These are phyloP conservation scores for Tinamus major DNA, from an alignment of 2,797 vertebrate genomes.

Conservation along the genomic window DNA sequence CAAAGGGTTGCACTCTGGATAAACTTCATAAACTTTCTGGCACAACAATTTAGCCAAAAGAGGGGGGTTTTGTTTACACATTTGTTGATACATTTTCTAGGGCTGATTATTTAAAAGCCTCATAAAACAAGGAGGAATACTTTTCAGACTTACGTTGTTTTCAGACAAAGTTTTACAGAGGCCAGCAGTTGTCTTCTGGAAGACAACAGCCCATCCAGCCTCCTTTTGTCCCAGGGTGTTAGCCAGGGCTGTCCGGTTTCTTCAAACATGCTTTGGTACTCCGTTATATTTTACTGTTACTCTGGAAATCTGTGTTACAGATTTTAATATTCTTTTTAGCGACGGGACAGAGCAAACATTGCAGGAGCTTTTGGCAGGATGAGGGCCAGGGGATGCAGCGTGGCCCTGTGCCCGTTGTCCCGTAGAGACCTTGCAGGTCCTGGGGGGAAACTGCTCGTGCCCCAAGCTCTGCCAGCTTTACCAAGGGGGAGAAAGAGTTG, in stretches of 20 bases:
- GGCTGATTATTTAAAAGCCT: not conserved
- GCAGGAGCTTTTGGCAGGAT: not conserved
- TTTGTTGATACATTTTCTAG: not conserved
- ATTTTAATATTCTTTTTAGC: not conserved
- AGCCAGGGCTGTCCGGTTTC: not conserved
- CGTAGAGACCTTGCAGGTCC: not conserved
- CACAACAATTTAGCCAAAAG: not conserved
- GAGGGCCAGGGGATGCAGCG: not conserved
- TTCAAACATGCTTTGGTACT: not conserved
- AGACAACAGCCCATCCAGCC: not conserved
- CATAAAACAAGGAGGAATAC: not conserved
- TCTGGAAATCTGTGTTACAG: not conserved
- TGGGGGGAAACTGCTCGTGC: not conserved
- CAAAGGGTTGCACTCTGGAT: not conserved
- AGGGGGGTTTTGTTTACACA: not conserved
- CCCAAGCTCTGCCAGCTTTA: not conserved
- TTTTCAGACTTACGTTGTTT: not conserved
- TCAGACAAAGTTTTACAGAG: not conserved
- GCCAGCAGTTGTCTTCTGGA: not conserved
- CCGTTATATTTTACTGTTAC: not conserved
- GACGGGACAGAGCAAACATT: not conserved
- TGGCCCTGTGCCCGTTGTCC: not conserved
- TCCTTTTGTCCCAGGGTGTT: not conserved
- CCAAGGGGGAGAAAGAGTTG: rapidly evolving
- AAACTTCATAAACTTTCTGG: not conserved